A percentile compares a stretch with the other conserved stretches of the same genome.
These are phyloP conservation scores for Temnopleurus reevesii DNA, from an alignment of 53 echinoderm and acorn worm genomes.

Conservation along the genomic window DNA sequence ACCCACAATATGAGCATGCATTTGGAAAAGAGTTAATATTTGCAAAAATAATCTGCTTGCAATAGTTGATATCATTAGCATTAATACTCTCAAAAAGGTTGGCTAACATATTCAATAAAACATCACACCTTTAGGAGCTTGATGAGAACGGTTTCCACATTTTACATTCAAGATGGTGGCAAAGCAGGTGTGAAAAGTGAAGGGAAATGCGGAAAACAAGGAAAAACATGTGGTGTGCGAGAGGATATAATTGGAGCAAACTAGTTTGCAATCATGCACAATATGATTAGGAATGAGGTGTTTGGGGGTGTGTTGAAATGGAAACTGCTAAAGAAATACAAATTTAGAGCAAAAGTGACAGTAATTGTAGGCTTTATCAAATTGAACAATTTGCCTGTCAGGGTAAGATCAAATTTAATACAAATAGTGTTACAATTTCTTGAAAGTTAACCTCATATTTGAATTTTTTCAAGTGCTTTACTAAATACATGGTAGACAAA, in stretches of 20 bases:
- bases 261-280: background rate
- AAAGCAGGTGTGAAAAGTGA: background rate
- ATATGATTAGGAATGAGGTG: background rate
- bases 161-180: background rate
- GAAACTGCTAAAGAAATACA: background rate
- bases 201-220: background rate
- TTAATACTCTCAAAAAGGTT: too few relatives aligned
- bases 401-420: too few relatives aligned
- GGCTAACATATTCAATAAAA: conserved; percentile 28
- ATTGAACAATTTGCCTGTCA: background rate
- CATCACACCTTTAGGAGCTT: background rate
- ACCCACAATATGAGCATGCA: too few relatives aligned
- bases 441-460: too few relatives aligned
- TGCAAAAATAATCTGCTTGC: too few relatives aligned
- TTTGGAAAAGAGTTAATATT: too few relatives aligned
- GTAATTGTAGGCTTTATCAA: background rate
- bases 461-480: too few relatives aligned
- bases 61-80: too few relatives aligned
- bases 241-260: background rate
- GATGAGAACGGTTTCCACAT: conserved; percentile 12
- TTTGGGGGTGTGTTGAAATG: background rate
- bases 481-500: too few relatives aligned
- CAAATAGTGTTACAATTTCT: too few relatives aligned
- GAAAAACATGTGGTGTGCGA: background rate
- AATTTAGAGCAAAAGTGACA: background rate